phyloP scores from a whole-genome alignment of 1,140 invertebrate genomes.

The Bombyx mandarina region DNA sequence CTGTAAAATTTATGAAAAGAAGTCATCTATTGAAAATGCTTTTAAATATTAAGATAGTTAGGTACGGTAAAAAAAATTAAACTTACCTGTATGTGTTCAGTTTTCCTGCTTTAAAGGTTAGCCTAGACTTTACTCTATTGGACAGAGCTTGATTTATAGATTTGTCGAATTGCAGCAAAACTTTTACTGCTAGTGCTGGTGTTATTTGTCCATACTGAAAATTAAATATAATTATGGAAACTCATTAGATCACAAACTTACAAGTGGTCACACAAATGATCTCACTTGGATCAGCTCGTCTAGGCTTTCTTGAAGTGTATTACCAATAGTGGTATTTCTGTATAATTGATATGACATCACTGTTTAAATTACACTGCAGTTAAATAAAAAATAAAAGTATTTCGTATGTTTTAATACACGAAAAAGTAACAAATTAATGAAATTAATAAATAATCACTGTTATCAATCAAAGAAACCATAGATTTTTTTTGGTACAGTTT shows the following conservation, averaged over 20 bases:
- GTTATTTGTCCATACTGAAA: conserved; percentile 97
- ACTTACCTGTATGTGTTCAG: conserved; percentile 92
- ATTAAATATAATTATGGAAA: conserved; percentile 26
- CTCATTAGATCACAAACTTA: background rate
- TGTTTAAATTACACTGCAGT: conserved; percentile 10
- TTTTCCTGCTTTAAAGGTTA: conserved; percentile 97
- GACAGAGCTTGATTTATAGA: conserved; percentile 95
- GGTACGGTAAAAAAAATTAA: background rate
- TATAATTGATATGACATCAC: conserved; percentile 96
- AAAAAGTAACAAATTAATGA: background rate
- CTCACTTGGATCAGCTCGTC: conserved; percentile 58
- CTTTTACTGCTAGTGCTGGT: conserved; percentile 90
- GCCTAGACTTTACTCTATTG: conserved; percentile 91
- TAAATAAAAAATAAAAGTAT: background rate
- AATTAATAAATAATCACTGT: background rate
- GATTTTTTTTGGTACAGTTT: too few relatives aligned
- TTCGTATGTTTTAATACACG: background rate
- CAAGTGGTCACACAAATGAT: conserved; percentile 18
- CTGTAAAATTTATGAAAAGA: background rate
- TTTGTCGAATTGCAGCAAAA: conserved; percentile 96
- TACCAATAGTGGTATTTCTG: conserved; percentile 96
- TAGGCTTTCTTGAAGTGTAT: conserved; percentile 93
- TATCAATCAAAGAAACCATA: background rate
- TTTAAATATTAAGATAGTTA: background rate
- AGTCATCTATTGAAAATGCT: background rate